Conservation (phyloP, 2,113 vertebrate species). For the Psilopogon haemacephalus region DNA sequence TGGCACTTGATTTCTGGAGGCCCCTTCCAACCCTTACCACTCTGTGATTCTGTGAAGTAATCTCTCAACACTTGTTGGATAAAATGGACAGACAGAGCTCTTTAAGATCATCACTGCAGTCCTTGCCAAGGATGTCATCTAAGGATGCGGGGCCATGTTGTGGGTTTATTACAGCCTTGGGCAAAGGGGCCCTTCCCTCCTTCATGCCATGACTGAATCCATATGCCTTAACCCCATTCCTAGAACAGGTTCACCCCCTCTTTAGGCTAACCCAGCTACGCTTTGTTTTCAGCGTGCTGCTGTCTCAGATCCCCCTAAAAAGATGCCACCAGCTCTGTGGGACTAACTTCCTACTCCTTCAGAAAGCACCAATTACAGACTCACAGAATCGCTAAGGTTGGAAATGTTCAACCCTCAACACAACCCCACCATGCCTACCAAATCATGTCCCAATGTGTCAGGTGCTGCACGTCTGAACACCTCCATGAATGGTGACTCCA, state of each 20-base stretch:
- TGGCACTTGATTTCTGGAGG: too few species aligned
- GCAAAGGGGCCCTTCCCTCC: background rate
- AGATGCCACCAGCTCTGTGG: background rate
- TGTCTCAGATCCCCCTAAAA: background rate
- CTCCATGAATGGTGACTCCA: too few species aligned
- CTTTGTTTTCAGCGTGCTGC: background rate
- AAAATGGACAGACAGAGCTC: background rate
- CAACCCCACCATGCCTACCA: too few species aligned
- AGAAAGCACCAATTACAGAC: background rate
- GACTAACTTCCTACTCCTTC: background rate
- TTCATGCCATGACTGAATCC: background rate
- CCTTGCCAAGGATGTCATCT: background rate
- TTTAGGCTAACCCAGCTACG: background rate
- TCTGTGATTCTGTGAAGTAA: too few species aligned
- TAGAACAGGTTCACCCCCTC: background rate
- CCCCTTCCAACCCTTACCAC: too few species aligned
- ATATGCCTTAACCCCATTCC: background rate
- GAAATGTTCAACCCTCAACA: too few species aligned
- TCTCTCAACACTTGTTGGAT: background rate
- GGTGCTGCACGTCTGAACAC: too few species aligned
- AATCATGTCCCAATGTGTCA: too few species aligned
- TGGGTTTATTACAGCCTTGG: background rate
- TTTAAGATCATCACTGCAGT: fast-evolving
- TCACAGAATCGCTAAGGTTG: too few species aligned
- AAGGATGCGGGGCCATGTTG: fast-evolving